Evolutionary conservation across 2,797 vertebrate genomes (phyloP), one percentile per base, ranked within the genome.

Genomic region (Hydrocynus forskahlii): DNA sequence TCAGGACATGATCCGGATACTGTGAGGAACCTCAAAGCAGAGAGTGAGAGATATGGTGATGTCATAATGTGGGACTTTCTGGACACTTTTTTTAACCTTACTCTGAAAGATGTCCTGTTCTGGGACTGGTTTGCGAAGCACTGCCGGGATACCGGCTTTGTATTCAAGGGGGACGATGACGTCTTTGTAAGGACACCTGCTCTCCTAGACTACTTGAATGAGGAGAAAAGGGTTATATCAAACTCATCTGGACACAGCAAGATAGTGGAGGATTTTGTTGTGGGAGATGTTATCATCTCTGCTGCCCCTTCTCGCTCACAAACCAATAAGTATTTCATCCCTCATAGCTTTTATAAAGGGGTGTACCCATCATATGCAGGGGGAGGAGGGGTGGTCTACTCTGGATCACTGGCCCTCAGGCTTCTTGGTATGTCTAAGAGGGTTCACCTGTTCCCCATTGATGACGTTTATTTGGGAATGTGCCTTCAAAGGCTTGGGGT

Each of bases 91-190:
- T 94, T 92, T 81, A 95, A 95, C 87, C 92, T 95, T 45, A 94
- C 94, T 0, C 23, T 95, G 77, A 95, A 95, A 82, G 94, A 95
- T 3, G 85, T 95, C 80, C 89, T 92, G 14, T 94, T 95, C 87
- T 95, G 94, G 93, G 77, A 64, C 1, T 95, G 94, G 95, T 91
- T 94, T 71, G 86, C 88, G 0, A 8, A 0, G 38, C 29, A 1
- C 63, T 95, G 94, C 71, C 17, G 29, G 0, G 52, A 23, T 0
- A 81, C 86, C 0, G 77, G 0, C 6, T 95, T 94, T 1, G 75
- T 95, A 67, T 92, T 95, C 1, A 94, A 95, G 80, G 95, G 94
- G 0, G 94, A 95, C 0, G 94, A 95, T 0, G 94, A 95, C 5
- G 79, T 95, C 43, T 94, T 95, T 8, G 82, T 95, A 68, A 93